Conservation (phyloP, 64 coral and sea anemone species). For the Porites lutea region DNA sequence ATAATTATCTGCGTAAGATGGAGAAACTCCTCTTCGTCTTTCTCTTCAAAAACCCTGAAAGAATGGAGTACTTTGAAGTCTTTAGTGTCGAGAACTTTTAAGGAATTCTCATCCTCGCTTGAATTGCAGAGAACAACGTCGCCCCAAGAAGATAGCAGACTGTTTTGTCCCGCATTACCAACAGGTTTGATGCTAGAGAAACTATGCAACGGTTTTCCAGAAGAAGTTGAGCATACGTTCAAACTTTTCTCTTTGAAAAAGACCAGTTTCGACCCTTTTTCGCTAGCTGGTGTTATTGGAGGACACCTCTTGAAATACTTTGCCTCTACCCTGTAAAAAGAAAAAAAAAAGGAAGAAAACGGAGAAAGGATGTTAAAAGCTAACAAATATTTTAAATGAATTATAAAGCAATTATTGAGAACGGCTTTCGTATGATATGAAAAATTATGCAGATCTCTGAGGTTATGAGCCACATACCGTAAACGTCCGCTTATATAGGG, state of each 20-base stretch:
- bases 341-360: not conserved
- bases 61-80: conserved; percentile 50
- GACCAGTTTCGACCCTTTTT: conserved; percentile 66
- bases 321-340: conserved; percentile 42
- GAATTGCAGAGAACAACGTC: conserved; percentile 73
- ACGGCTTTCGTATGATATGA: too few relatives aligned
- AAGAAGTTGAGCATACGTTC: conserved; percentile 47
- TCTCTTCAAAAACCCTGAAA: conserved; percentile 68
- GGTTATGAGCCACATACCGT: too few relatives aligned
- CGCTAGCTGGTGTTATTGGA: conserved; percentile 63
- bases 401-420: too few relatives aligned
- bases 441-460: too few relatives aligned
- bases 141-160: conserved; percentile 52
- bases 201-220: conserved; percentile 44
- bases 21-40: conserved; percentile 86
- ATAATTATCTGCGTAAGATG: conserved; percentile 85
- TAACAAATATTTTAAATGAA: too few relatives aligned
- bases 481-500: too few relatives aligned
- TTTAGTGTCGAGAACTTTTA: conserved; percentile 68
- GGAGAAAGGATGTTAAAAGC: too few relatives aligned
- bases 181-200: conserved; percentile 63
- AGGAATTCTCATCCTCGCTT: conserved; percentile 68
- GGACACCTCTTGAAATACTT: conserved; percentile 70
- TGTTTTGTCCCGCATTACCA: conserved; percentile 80
- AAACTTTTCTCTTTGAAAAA: conserved; percentile 75